A percentile compares a stretch with the other conserved stretches of the same genome.
phyloP scores from a whole-genome alignment of 2,888 invertebrate genomes.

The Lasiommata megera region DNA sequence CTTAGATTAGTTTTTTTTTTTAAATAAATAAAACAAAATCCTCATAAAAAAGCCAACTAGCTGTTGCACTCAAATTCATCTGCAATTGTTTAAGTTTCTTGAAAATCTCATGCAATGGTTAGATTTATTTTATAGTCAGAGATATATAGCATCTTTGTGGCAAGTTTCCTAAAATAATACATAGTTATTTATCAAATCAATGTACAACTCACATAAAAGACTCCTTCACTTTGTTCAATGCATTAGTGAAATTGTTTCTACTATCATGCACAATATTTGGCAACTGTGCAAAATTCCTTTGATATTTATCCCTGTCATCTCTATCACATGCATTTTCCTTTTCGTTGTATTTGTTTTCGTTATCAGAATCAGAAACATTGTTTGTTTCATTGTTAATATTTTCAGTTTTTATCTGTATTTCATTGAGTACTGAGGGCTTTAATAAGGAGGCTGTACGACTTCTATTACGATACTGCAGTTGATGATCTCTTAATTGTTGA shows the following conservation, averaged over 20 bases:
- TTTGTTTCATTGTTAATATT: slow-evolving; percentile 56
- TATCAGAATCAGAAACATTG: slow-evolving; percentile 60
- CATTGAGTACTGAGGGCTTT: slow-evolving; percentile 71
- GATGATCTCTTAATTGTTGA: slow-evolving; percentile 70
- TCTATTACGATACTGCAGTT: slow-evolving; percentile 58
- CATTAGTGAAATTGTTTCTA: slow-evolving; percentile 67
- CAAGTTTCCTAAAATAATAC: too few relatives aligned
- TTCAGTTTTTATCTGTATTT: slow-evolving; percentile 70
- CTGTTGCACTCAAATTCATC: too few relatives aligned
- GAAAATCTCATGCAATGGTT: too few relatives aligned
- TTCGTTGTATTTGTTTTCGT: slow-evolving; percentile 59
- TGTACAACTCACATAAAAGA: slow-evolving; percentile 57
- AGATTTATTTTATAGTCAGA: too few relatives aligned
- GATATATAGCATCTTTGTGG: too few relatives aligned
- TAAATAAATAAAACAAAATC: too few relatives aligned
- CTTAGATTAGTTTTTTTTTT: too few relatives aligned
- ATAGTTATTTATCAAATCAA: not conserved
- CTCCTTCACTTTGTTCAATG: slow-evolving; percentile 71
- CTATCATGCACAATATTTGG: slow-evolving; percentile 59
- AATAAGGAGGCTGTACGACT: slow-evolving; percentile 63
- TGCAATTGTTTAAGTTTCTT: too few relatives aligned
- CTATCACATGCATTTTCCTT: slow-evolving; percentile 65
- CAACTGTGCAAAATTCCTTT: slow-evolving; percentile 52
- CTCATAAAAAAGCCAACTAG: too few relatives aligned
- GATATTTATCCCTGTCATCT: slow-evolving; percentile 57